Percentiles rank a stretch among this genome's conserved stretches.
Conservation (phyloP, 2,888 invertebrate genomes). For the Ametastegia equiseti region DNA sequence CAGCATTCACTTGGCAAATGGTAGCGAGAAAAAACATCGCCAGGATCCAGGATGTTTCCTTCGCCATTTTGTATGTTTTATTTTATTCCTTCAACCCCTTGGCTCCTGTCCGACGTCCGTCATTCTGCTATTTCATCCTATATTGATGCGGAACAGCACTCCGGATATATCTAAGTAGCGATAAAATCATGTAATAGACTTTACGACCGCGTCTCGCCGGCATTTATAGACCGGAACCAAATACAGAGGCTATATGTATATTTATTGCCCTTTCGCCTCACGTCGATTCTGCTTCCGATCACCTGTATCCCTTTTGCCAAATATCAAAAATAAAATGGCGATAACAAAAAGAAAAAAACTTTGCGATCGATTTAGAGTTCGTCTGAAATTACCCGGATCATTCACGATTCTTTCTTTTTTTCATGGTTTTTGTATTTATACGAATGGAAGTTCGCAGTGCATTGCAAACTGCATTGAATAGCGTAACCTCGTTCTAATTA, state of each 20-base stretch:
- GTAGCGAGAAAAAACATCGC: neutral
- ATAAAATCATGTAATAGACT: conserved; percentile 23
- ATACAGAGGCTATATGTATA: neutral
- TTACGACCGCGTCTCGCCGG: neutral
- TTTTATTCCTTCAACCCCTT: neutral
- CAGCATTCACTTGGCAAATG: neutral
- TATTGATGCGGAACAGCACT: neutral
- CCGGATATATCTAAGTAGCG: neutral
- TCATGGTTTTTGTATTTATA: neutral
- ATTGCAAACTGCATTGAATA: neutral
- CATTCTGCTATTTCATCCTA: neutral
- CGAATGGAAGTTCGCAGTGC: neutral
- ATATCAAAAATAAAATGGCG: no score
- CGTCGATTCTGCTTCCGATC: neutral
- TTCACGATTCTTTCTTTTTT: neutral
- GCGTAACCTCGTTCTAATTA: neutral
- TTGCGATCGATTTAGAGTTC: no score
- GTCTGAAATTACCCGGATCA: no score
- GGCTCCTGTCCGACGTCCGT: neutral
- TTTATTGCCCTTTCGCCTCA: neutral
- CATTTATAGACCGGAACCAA: conserved; percentile 32
- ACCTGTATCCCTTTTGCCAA: no score
- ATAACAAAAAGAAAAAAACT: no score
- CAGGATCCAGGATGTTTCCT: neutral
- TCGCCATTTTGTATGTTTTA: neutral